phyloP scores from a whole-genome alignment of 2,888 invertebrate species.

The Pomacea canaliculata region DNA sequence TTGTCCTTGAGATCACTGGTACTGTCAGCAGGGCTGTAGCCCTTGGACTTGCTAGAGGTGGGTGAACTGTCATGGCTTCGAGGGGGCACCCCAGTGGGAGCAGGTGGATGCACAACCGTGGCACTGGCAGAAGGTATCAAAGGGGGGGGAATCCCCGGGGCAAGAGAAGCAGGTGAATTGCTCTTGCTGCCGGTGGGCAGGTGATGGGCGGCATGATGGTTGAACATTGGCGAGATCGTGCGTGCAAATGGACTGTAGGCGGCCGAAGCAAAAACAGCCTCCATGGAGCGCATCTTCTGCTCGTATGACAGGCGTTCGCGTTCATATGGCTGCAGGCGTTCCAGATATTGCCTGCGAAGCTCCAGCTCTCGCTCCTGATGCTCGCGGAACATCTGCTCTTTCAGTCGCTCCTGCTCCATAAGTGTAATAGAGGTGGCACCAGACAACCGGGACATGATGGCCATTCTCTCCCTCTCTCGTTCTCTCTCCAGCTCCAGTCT shows the following conservation, averaged over 20 bases:
- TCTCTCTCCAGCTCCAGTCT: slow-evolving; percentile 38
- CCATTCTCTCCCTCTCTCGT: slow-evolving; percentile 48
- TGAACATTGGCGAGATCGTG: slow-evolving; percentile 56
- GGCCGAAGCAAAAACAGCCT: slow-evolving; percentile 26
- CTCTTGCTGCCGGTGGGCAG: slow-evolving; percentile 39
- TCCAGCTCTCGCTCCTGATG: slow-evolving; percentile 40
- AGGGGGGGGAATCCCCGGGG: slow-evolving; percentile 55
- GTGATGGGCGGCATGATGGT: slow-evolving; percentile 37
- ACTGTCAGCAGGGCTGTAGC: slow-evolving; percentile 54
- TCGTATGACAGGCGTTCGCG: slow-evolving; percentile 42
- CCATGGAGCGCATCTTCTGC: slow-evolving; percentile 38
- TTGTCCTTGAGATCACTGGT: slow-evolving; percentile 54
- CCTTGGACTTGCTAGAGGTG: slow-evolving; percentile 51
- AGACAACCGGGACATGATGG: slow-evolving; percentile 38
- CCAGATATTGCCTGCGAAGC: slow-evolving; percentile 48
- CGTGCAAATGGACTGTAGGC: slow-evolving; percentile 40
- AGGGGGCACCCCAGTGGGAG: slow-evolving; percentile 24
- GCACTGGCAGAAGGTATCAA: slow-evolving; percentile 58
- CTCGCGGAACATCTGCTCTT: slow-evolving; percentile 53
- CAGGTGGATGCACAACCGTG: not conserved
- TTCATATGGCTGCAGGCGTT: slow-evolving; percentile 49
- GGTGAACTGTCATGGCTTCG: slow-evolving; percentile 56
- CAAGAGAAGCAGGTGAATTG: slow-evolving; percentile 54
- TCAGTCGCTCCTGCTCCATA: slow-evolving; percentile 50
- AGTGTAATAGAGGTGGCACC: slow-evolving; percentile 38